Base-by-base conservation (phyloP, 2,888 invertebrate genomes). In the Heliconius sara region DNA sequence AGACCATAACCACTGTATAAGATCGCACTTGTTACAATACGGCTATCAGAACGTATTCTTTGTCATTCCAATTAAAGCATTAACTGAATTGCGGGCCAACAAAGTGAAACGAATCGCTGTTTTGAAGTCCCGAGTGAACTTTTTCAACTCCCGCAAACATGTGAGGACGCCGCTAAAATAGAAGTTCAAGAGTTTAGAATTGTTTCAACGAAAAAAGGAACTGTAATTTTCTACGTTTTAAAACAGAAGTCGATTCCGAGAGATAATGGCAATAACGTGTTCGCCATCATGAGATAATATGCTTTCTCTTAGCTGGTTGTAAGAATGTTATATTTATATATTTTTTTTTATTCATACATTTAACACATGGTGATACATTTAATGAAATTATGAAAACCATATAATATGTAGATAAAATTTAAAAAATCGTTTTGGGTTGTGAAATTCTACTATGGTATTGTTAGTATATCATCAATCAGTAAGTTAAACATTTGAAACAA, bases 91-190 rank as follows among this genome's bases (percentile, higher is more conserved):
- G 90, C 85, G 89, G 89, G 87, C 84, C 84, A 60, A 88, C 87
- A 88, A 89, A 92, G 89, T 89, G 91, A 91, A 90, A 89, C 88
- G 89, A 89, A 89, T 90, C 89, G 89, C 86, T 89, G 89, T 89
- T 92, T 89, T 88, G 91, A 90, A 92, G 90, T 90, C 90, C 90
- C 85, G 84, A 79, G 76, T 65, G 85, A 92, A 93, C 92, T 93
- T 94, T 93, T 92, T 89, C 90, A 94, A 95, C 89, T 94, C 93
- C 92, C 91, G 86, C 91, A 93, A 93, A 93, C 94, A 93, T 92
- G 93, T 91, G 91, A 93, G 93, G 92, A 92, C 88, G 87, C 89
- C 85, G 91, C 92, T 95, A 94, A 95, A 94, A 95, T 89, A 92
- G 90, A 95, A 95, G 95, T 86, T 88, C 84, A 83, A 90, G 91